Percentiles rank a stretch among this genome's conserved stretches.
Conservation (phyloP, 2,888 invertebrate genomes). For the Troides oblongomaculatus region DNA sequence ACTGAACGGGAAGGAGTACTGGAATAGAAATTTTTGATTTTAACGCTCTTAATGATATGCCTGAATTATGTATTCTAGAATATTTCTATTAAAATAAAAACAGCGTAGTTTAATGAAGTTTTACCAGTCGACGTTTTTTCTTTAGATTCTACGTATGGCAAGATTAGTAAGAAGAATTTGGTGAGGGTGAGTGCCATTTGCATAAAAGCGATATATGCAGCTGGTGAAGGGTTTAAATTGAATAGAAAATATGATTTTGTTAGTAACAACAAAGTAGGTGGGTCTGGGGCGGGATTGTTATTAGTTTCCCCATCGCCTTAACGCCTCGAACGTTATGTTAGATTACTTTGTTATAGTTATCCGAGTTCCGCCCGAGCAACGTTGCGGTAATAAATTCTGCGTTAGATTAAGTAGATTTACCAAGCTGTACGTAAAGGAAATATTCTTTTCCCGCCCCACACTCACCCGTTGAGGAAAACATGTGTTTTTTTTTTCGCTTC, state of each 20-base stretch:
- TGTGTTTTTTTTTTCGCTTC: not conserved
- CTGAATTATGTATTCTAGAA: no score
- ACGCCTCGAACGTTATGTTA: slow-evolving; percentile 24
- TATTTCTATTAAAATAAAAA: no score
- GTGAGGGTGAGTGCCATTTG: no score
- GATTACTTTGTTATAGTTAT: slow-evolving; percentile 29
- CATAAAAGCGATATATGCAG: no score
- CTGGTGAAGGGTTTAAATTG: no score
- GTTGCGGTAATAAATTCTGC: slow-evolving; percentile 29
- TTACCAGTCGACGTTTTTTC: no score
- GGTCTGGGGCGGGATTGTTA: slow-evolving; percentile 19
- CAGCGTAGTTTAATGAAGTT: no score
- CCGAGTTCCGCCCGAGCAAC: slow-evolving; percentile 29
- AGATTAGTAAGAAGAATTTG: no score
- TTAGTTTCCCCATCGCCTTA: slow-evolving; percentile 24
- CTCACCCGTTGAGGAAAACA: slow-evolving; percentile 7
- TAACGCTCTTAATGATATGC: no score
- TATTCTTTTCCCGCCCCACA: slow-evolving; percentile 11
- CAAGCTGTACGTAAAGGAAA: slow-evolving; percentile 25
- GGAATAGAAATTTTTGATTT: no score
- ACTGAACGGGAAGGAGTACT: no score
- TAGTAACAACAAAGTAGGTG: slow-evolving; percentile 19
- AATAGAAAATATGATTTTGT: not conserved
- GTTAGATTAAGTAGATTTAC: slow-evolving; percentile 29
- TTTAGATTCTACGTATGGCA: no score